A percentile compares a stretch with the other conserved stretches of the same genome.
These are phyloP conservation scores for Lepetodrilus schrolli DNA, from an alignment of 2,888 invertebrate species.

Conservation along the genomic window DNA sequence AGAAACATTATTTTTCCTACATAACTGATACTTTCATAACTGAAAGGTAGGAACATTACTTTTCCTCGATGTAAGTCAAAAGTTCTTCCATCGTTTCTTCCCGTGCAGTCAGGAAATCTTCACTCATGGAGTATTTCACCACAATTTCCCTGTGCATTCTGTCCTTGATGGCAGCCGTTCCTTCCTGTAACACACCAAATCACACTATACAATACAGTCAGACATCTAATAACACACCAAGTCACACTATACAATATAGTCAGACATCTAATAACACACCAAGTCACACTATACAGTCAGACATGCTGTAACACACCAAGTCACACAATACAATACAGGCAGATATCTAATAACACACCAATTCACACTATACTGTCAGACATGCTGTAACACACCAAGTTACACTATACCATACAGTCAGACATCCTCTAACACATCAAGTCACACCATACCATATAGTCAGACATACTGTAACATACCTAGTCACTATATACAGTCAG, in stretches of 20 bases:
- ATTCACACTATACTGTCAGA: background rate
- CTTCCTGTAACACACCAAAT: slow-evolving; percentile 33
- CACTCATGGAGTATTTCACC: slow-evolving; percentile 50
- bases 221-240: background rate
- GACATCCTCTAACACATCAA: background rate
- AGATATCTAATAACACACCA: background rate
- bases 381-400: background rate
- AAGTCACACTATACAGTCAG: background rate
- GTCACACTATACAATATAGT: background rate
- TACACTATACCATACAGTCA: background rate
- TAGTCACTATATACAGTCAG: background rate
- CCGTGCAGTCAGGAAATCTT: slow-evolving; percentile 50
- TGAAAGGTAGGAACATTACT: no score
- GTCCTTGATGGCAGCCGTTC: slow-evolving; percentile 44
- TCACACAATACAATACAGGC: background rate
- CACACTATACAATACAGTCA: background rate
- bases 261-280: background rate
- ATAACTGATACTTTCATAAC: no score
- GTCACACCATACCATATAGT: background rate
- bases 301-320: background rate
- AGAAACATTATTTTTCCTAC: no score
- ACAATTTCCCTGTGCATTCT: slow-evolving; percentile 54
- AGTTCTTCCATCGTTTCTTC: slow-evolving; percentile 52
- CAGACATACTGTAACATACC: background rate
- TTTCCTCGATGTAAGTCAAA: slow-evolving; percentile 53